Percentiles rank a stretch among this genome's conserved stretches.
Conservation (phyloP, 2,113 vertebrate species). For the Pseudorhombus dupliciocellatus region DNA sequence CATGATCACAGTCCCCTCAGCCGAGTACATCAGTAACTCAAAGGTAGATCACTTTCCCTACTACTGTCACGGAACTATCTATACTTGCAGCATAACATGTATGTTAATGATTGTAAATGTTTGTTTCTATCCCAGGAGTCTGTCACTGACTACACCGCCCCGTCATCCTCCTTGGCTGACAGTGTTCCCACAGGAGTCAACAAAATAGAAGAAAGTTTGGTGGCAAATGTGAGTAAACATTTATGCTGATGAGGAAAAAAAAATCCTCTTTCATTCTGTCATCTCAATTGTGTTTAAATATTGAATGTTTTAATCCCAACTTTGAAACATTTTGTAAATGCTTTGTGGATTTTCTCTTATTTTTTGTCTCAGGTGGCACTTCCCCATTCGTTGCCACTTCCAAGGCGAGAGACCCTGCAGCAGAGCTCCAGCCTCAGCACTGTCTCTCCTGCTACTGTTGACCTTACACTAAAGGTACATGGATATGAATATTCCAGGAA, state of each 20-base stretch:
- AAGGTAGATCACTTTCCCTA: slow-evolving; percentile 83
- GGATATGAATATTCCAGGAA: neutral
- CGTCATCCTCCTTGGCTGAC: slow-evolving; percentile 92
- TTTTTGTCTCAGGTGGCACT: slow-evolving; percentile 88
- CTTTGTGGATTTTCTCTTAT: neutral
- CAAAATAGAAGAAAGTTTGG: slow-evolving; percentile 96
- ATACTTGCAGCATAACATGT: neutral
- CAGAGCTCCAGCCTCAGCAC: slow-evolving; percentile 95
- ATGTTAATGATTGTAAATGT: neutral
- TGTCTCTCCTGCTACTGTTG: slow-evolving; percentile 95
- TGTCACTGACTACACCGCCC: slow-evolving; percentile 96
- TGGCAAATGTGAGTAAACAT: slow-evolving; percentile 90
- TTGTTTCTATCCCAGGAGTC: slow-evolving; percentile 85
- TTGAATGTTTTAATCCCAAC: too few relatives aligned
- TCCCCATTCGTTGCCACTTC: slow-evolving; percentile 92
- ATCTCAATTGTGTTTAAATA: too few relatives aligned
- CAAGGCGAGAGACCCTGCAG: slow-evolving; percentile 92
- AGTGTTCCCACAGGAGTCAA: slow-evolving; percentile 89
- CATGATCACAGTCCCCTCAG: slow-evolving; percentile 92
- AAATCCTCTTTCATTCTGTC: neutral
- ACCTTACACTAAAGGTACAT: slow-evolving; percentile 95
- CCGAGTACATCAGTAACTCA: slow-evolving; percentile 87
- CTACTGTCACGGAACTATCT: neutral
- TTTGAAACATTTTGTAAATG: neutral
- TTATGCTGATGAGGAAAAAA: too few relatives aligned